phyloP scores from a whole-genome alignment of 2,888 invertebrate species.

The Herminia tarsipennalis region DNA sequence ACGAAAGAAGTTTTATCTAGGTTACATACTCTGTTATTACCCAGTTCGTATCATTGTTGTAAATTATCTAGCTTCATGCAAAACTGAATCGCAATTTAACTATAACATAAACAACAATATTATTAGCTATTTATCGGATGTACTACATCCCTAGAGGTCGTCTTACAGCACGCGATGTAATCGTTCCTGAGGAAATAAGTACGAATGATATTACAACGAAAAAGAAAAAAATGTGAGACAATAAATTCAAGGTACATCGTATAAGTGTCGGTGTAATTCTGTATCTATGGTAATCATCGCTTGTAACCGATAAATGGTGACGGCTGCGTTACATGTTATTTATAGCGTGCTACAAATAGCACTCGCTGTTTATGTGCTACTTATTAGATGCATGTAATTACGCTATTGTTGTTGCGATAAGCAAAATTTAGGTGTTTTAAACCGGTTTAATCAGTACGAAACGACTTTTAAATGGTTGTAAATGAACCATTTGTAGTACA shows the following conservation, averaged over 20 bases:
- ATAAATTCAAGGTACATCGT: conserved; percentile 15
- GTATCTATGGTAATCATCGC: conserved; percentile 24
- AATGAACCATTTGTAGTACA: background rate
- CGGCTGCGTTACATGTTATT: conserved; percentile 7
- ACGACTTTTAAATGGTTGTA: background rate
- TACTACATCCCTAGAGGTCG: conserved; percentile 11
- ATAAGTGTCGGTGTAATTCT: conserved; percentile 16
- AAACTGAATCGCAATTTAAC: background rate
- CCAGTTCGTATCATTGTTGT: too few relatives aligned
- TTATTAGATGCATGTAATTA: conserved; percentile 7
- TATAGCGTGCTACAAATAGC: conserved; percentile 12
- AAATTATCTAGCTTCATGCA: background rate
- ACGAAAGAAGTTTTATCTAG: too few relatives aligned
- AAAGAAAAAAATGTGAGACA: background rate
- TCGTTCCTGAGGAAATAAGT: conserved; percentile 12
- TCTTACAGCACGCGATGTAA: conserved; percentile 19
- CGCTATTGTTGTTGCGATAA: conserved; percentile 1
- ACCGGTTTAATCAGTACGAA: background rate
- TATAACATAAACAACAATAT: background rate
- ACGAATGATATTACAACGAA: conserved; percentile 4
- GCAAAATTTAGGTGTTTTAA: background rate
- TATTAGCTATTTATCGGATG: background rate
- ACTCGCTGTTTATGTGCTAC: conserved; percentile 6
- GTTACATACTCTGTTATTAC: too few relatives aligned
- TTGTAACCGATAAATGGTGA: conserved; percentile 15